Evolutionary conservation across 2,113 vertebrate genomes (phyloP).

Genomic region (Pachypanchax playfairii): DNA sequence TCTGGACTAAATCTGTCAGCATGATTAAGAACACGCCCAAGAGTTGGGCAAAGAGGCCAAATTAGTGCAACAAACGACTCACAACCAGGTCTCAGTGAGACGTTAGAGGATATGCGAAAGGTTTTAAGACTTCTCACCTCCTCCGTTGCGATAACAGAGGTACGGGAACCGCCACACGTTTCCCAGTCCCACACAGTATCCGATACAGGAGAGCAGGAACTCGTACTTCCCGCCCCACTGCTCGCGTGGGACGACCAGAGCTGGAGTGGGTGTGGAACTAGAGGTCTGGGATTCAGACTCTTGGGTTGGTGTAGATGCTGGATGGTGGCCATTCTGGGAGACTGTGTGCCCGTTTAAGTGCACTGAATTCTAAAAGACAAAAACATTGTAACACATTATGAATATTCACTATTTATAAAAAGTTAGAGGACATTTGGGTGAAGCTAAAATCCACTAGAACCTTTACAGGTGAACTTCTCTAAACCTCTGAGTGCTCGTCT

Average conservation of each 20-base stretch:
- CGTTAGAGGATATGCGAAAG: background rate
- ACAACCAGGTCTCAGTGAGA: conserved; percentile 13
- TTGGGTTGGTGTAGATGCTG: conserved; percentile 6
- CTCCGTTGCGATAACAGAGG: conserved; percentile 87
- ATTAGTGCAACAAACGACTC: conserved; percentile 27
- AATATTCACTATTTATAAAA: too few species aligned
- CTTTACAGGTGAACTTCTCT: too few species aligned
- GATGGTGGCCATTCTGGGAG: conserved; percentile 39
- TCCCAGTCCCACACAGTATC: conserved; percentile 85
- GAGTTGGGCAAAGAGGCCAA: conserved; percentile 17
- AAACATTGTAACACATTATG: too few species aligned
- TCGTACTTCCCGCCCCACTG: conserved; percentile 83
- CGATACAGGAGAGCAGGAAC: conserved; percentile 85
- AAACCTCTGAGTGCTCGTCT: too few species aligned
- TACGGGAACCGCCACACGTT: conserved; percentile 87
- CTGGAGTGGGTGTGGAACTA: conserved; percentile 11
- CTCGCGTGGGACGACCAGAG: conserved; percentile 43
- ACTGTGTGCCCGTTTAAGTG: conserved; percentile 56
- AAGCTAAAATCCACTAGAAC: too few species aligned
- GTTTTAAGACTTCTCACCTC: conserved; percentile 76
- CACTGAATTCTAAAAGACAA: conserved; percentile 50
- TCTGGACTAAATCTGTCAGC: conserved; percentile 23
- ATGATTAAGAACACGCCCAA: conserved; percentile 34
- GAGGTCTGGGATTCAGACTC: conserved; percentile 16
- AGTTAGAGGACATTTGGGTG: too few species aligned